Conservation (phyloP, 92 coral and sea anemone genomes). For the Porites lobata region DNA sequence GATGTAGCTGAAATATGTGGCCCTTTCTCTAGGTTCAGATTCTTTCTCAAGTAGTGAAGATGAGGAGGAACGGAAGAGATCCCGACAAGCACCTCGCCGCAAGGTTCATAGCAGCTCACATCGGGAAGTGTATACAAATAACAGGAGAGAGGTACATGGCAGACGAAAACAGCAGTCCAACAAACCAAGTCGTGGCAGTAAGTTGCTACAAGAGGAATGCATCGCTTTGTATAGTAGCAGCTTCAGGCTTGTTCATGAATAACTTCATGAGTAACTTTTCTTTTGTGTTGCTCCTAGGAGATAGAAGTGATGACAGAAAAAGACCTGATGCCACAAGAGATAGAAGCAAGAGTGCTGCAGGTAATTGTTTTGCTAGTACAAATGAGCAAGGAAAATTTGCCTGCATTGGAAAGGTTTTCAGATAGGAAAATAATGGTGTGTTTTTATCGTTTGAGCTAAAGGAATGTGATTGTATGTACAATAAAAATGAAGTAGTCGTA, state of each 20-base stretch:
- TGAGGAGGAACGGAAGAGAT: conserved; percentile 26
- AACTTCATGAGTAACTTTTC: neutral
- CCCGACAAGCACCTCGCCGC: conserved; percentile 14
- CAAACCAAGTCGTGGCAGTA: conserved; percentile 32
- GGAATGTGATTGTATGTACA: too few relatives aligned
- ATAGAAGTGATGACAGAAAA: conserved; percentile 18
- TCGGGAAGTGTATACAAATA: conserved; percentile 32
- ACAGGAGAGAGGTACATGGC: conserved; percentile 13
- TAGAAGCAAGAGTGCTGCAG: conserved; percentile 30
- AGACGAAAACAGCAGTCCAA: conserved; percentile 21
- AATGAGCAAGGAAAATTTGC: neutral
- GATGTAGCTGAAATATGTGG: neutral
- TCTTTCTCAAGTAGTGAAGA: conserved; percentile 43
- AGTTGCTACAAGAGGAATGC: neutral
- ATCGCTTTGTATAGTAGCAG: neutral
- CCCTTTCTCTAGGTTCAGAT: conserved; percentile 22
- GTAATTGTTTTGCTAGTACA: conserved; percentile 24
- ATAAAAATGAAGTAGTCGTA: too few relatives aligned
- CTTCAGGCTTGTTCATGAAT: too few relatives aligned
- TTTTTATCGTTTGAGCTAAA: too few relatives aligned
- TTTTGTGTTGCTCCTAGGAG: conserved; percentile 3
- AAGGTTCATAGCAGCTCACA: conserved; percentile 24
- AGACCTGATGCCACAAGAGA: conserved; percentile 26
- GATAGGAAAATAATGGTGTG: too few relatives aligned
- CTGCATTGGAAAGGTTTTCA: neutral